phyloP scores from a whole-genome alignment of 2,113 vertebrate species.

The Chaetura pelagica region DNA sequence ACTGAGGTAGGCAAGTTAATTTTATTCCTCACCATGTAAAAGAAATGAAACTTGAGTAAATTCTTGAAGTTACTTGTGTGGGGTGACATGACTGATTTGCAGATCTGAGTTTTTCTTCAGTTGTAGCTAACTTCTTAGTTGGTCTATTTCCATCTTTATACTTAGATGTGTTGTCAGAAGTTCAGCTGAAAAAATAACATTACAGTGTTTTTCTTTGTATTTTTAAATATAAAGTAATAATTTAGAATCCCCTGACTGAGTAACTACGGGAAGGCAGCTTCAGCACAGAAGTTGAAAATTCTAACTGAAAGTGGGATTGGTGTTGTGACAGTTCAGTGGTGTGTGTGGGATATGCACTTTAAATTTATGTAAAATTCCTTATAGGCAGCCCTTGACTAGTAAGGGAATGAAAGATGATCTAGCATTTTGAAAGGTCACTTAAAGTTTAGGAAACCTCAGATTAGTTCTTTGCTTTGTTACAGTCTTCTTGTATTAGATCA shows the following conservation, averaged over 20 bases:
- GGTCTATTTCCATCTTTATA: not conserved
- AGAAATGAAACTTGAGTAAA: constrained; percentile 24
- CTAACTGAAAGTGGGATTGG: not conserved
- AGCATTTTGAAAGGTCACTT: not conserved
- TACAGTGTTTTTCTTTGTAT: not conserved
- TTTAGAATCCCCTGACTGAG: not conserved
- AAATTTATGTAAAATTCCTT: not conserved
- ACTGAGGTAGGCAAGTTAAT: not conserved
- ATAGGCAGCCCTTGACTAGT: not conserved
- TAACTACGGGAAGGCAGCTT: not conserved
- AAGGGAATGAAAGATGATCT: not conserved
- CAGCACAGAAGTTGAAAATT: not conserved
- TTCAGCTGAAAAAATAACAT: not conserved
- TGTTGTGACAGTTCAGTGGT: constrained; percentile 12
- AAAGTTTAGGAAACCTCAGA: not conserved
- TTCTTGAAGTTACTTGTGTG: not conserved
- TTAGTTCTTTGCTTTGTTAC: not conserved
- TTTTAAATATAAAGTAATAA: not conserved
- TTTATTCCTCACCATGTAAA: not conserved
- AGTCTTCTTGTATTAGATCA: not conserved
- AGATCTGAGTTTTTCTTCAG: not conserved
- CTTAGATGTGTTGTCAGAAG: not conserved
- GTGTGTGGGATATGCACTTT: not conserved
- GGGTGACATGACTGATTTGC: not conserved
- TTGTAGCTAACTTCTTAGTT: not conserved